Base-by-base conservation (phyloP, 2,888 invertebrate species). In the Cheilosia soror region DNA sequence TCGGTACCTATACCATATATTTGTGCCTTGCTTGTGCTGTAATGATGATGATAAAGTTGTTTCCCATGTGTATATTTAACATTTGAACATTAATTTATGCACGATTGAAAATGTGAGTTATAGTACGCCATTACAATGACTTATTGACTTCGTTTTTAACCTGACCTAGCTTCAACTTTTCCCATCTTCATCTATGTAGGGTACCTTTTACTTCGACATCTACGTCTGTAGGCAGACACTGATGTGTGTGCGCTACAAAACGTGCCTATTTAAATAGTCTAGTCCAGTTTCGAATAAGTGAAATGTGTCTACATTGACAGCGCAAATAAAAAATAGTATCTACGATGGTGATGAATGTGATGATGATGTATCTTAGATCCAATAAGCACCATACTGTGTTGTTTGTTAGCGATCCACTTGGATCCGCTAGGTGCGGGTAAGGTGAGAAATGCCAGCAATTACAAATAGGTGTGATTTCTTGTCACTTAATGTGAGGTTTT, bases 21-120 rank as follows among this genome's bases (percentile, higher is more conserved):
- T 57, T 63, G 62, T 25, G 33, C 58, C 29, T 51, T 57, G 57
- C 72, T 68, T 68, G 69, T 51, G 57, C 33, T 69, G 73, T 79
- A 63, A 58, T 77, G 66, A 82, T 71, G 84, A 80, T 84, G 80
- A 85, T 85, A 72, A 85, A 85, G 85, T 77, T 81, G 81, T 85
- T 79, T 81, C 81, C 49, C 66, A 80, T 81, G 85, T 85, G 85
- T 72, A 77, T 76, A 72, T 55, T 85, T 85, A 80, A 85, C 85
- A 81, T 85, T 81, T 72, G 68, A 76, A 77, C 85, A 85, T 85
- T 85, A 85, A 85, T 85, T 80, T 72, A 76, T 80, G 85, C 81
- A 77, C 85, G 76, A 85, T 85, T 77, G 76, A 85, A 77, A 77
- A 51, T 77, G 76, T 85, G 80, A 85, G 76, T 85, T 85, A 85